Evolutionary conservation across 2,888 invertebrate species (phyloP).

Genomic region (Drosophila falleni): DNA sequence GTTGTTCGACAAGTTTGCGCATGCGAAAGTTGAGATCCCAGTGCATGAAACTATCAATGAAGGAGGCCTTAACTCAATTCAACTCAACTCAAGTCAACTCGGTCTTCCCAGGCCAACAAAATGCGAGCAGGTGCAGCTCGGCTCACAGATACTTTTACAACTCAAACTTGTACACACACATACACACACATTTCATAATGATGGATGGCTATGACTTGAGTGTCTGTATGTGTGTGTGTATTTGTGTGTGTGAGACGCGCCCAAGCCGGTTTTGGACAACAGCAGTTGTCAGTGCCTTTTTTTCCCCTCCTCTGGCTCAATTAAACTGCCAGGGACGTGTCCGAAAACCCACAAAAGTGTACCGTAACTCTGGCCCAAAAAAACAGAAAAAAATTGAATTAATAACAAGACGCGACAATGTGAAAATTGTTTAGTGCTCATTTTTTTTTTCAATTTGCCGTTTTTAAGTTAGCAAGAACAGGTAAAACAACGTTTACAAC

Average conservation of each 20-base stretch:
- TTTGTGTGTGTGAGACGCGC: constrained; percentile 61
- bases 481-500: constrained; percentile 31
- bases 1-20: constrained; percentile 74
- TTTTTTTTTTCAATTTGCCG: constrained; percentile 49
- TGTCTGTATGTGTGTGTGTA: constrained; percentile 18
- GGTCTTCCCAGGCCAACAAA: constrained; percentile 63
- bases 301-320: constrained; percentile 64
- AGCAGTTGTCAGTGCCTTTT: constrained; percentile 69
- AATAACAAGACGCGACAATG: constrained; percentile 73
- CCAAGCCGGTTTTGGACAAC: constrained; percentile 78
- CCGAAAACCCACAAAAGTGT: constrained; percentile 77
- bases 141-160: constrained; percentile 22
- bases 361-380: constrained; percentile 58
- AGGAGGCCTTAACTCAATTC: constrained; percentile 54
- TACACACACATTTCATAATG: constrained; percentile 61
- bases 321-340: constrained; percentile 76
- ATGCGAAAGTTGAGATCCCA: constrained; percentile 71
- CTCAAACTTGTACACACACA: constrained; percentile 22
- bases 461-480: constrained; percentile 41
- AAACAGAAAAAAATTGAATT: constrained; percentile 62
- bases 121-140: constrained; percentile 76
- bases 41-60: constrained; percentile 77
- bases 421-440: constrained; percentile 60
- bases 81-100: constrained; percentile 2
- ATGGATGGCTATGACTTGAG: constrained; percentile 67